Evolutionary conservation across 2,888 invertebrate species (phyloP), one percentile per base, ranked within the genome.

Genomic region (Drosophila maculinotata): DNA sequence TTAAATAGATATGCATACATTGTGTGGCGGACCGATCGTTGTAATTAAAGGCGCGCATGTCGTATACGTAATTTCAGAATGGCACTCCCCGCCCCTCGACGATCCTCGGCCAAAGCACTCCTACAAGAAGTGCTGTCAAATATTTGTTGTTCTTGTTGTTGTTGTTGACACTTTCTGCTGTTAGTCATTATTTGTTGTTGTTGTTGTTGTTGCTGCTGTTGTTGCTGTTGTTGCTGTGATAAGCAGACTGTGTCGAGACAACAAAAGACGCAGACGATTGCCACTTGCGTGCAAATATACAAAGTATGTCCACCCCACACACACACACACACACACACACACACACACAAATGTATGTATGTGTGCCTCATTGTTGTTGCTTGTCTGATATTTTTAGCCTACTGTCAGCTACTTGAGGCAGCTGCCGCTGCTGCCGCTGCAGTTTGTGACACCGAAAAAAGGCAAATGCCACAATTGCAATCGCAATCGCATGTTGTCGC

Each of bases 211-310:
- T 48, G 42, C 14, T 36, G 17, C 31, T 36, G 47, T 10, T 64
- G 59, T 39, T 52, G 56, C 36, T 52, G 57, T 38, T 54, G 44
- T 20, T 51, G 56, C 51, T 51, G 45, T 47, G 51, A 86, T 83
- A 88, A 84, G 88, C 82, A 88, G 88, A 87, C 87, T 80, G 77
- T 75, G 68, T 79, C 87, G 88, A 86, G 87, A 88, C 85, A 88
- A 88, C 85, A 86, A 86, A 86, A 87, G 86, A 73, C 69, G 71
- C 87, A 80, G 82, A 82, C 87, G 70, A 69, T 73, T 79, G 79
- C 82, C 88, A 79, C 70, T 78, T 87, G 76, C 66, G 67, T 69
- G 65, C 73, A 78, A 54, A 48, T 31, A 56, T 58, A 63, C 33
- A 60, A 51, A 45, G 35, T 63, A 49, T 38, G 20, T 35, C 20